These are phyloP conservation scores for Hyppa rectilinea DNA, from an alignment of 2,888 invertebrate genomes.

Conservation along the genomic window DNA sequence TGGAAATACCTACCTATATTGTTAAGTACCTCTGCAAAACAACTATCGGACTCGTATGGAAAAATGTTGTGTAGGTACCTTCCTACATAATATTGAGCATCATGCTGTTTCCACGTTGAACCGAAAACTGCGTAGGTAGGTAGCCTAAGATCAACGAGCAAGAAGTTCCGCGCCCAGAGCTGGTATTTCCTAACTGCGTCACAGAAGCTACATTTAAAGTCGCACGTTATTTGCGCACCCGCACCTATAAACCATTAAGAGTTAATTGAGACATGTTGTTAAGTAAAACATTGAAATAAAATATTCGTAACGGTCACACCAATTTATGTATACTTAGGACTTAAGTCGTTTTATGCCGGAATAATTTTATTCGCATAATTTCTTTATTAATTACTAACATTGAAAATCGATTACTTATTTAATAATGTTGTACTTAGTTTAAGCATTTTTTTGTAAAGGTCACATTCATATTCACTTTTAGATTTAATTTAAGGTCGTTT, in stretches of 20 bases:
- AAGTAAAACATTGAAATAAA: constrained; percentile 12
- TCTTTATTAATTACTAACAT: constrained; percentile 30
- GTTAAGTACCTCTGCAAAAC: neutral
- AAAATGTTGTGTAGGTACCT: neutral
- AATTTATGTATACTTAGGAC: neutral
- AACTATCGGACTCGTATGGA: neutral
- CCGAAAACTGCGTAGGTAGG: neutral
- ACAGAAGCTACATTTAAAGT: constrained; percentile 24
- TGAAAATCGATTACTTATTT: constrained; percentile 47
- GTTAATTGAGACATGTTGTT: constrained; percentile 28
- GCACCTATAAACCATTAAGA: constrained; percentile 6
- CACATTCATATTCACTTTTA: constrained; percentile 66
- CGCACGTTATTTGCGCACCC: constrained; percentile 17
- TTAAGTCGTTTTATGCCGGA: neutral
- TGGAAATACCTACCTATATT: neutral
- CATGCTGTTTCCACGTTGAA: neutral
- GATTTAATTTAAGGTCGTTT: constrained; percentile 68
- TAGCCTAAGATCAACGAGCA: neutral
- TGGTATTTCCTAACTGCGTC: constrained; percentile 45
- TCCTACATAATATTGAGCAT: neutral
- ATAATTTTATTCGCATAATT: constrained; percentile 16
- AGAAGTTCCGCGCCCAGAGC: constrained; percentile 1
- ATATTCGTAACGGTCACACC: neutral
- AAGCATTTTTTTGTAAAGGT: constrained; percentile 62
- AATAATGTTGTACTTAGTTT: constrained; percentile 45